Evolutionary conservation across 1,140 invertebrate genomes (phyloP), one percentile per base, ranked within the genome.

Genomic region (Harpegnathos saltator): DNA sequence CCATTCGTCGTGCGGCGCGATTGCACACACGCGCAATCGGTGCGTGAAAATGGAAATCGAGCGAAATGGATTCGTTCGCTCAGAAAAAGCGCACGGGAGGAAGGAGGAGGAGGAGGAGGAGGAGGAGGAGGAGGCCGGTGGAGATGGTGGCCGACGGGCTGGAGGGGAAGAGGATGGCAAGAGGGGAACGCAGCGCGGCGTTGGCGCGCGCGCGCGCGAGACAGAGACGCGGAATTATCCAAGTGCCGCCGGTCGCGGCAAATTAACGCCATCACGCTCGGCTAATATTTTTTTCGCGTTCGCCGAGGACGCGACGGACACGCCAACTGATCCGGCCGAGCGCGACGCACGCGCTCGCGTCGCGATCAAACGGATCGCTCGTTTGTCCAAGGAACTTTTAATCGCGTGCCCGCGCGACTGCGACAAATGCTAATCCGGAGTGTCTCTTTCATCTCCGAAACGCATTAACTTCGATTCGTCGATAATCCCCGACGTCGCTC

Each of bases 41-140:
- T 91, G 90, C 92, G 89, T 92, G 88, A 93, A 89, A 93, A 92
- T 93, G 91, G 89, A 93, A 92, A 92, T 92, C 91, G 89, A 91
- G 89, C 86, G 90, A 91, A 92, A 92, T 91, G 90, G 88, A 91
- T 91, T 90, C 81, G 77, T 68, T 85, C 83, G 88, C 52, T 82
- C 66, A 87, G 77, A 90, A 84, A 85, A 82, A 83, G 56, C 73
- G 66, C 72, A 83, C 62, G 84, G 54, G 69, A 77, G 63, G 75
- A 73, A 54, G 63, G 71, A 80, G 38, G 33, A 33, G 68, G 65
- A 24, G 71, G 33, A 22, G 50, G 62, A 73, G 71, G 50, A 75
- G 50, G 29, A 3, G 29, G 29, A n/a, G n/a, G n/a, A n/a, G n/a
- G n/a, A n/a, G n/a, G n/a, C n/a, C n/a, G n/a, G n/a, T n/a, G n/a